Base-by-base conservation (phyloP, 2,888 invertebrate species). In the Agrochola macilenta region DNA sequence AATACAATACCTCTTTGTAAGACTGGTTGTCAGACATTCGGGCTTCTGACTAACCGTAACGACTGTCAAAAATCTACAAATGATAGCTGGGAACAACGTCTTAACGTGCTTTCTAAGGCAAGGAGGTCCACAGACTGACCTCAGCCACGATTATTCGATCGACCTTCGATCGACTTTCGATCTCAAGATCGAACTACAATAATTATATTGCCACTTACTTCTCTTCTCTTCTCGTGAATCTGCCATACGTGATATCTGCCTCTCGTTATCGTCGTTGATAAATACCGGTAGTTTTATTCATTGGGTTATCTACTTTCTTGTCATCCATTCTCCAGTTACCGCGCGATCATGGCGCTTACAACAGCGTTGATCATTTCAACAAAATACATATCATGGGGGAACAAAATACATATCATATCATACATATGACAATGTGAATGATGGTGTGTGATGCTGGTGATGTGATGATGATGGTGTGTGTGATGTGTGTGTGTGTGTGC, bases 101-200 rank as follows among this genome's bases (percentile, higher is more conserved):
- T 23, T 23, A 7, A 8, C 8, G 23, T 61, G 23, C 39, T 39
- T 23, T 35, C 23, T 64, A 0, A 39, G 39, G 23, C 9, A n/a
- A n/a, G 2, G n/a, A n/a, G 1, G 17, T 26, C 1, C n/a, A 43
- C 64, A 43, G n/a, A 43, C 2, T 2, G 17, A n/a, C 8, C 64
- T n/a, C 9, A 5, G 23, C 23, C n/a, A 23, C 63, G 63, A 64
- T 64, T n/a, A 39, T 65, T 43, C 43, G 17, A 65, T 9, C n/a
- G n/a, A 64, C 43, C n/a, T 64, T 39, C 64, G 17, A 39, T n/a
- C n/a, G n/a, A 64, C 39, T 43, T 64, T 43, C 64, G 17, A 64
- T 43, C 5, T 39, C 9, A 12, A 23, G 8, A 14, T 46, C 35
- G 7, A 58, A 26, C 5, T 9, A n/a, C 17, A 71, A 26, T n/a